Base-by-base conservation (phyloP, 2,797 vertebrate species). In the Helostoma temminkii region DNA sequence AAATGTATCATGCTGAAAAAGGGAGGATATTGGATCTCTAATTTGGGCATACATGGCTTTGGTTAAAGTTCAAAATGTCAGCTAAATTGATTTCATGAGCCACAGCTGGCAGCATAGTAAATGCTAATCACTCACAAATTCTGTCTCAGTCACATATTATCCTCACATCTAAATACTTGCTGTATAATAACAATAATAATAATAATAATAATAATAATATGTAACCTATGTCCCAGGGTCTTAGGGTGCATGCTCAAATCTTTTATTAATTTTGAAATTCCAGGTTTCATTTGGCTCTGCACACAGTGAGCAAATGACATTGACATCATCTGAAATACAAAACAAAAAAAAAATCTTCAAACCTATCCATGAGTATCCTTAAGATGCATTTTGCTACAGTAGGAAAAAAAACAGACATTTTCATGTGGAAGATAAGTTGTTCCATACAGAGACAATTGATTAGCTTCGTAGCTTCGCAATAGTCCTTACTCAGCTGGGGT, bases 401-500 rank as follows among this genome's bases (percentile, higher is more conserved):
- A 61, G 75, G 52, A 46, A 9, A 48, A 76, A 87, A 83, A 80
- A 88, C 68, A 68, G 80, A 88, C 86, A 85, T 75, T 78, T 86
- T 87, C 86, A 87, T 77, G 66, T 62, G 79, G 82, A 87, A 82
- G 80, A 81, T 77, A 55, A 80, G 80, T 52, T 18, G 64, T 79
- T 87, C 89, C 83, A 76, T 75, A 88, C 78, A 85, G 79, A 90
- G 74, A 91, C 88, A 91, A 94, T 91, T 91, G 92, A 93, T 93
- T 93, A 84, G 82, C 88, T 86, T 82, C 71, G 64, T 88, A 82
- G 85, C 21, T 58, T 72, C 73, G 89, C 82, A 43, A 84, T 91
- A 91, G 88, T 61, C 91, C 93, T 93, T 90, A 92, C 90, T 93
- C 93, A 94, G 93, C 87, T 87, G 76, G 68, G 76, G 41, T 32